phyloP scores from a whole-genome alignment of 2,113 vertebrate genomes.

The Anser cygnoides region DNA sequence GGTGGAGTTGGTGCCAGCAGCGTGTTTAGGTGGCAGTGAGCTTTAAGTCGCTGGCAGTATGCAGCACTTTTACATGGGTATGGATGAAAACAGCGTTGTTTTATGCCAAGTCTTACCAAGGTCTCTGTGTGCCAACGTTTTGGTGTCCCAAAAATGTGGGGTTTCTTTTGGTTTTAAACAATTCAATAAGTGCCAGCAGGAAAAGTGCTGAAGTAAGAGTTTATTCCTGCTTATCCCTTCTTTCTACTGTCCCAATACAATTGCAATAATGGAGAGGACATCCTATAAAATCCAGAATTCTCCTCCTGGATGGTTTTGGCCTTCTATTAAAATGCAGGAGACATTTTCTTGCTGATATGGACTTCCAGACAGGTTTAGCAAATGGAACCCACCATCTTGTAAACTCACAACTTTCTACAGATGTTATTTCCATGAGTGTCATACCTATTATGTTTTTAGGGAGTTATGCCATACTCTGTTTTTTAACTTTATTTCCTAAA shows the following conservation, averaged over 20 bases:
- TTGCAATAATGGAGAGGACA: background rate
- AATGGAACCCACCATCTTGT: background rate
- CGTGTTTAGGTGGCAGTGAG: background rate
- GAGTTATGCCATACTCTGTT: background rate
- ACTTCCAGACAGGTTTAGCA: background rate
- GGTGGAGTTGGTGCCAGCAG: constrained; percentile 11
- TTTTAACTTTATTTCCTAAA: background rate
- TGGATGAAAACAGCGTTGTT: background rate
- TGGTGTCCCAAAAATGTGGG: background rate
- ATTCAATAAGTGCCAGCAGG: background rate
- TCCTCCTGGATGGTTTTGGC: background rate
- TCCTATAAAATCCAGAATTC: background rate
- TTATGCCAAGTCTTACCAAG: background rate
- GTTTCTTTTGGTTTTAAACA: constrained; percentile 29
- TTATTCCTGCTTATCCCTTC: background rate
- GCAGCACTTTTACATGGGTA: background rate
- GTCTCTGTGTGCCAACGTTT: background rate
- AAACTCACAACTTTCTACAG: background rate
- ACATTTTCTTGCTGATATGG: fast-evolving
- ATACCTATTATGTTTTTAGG: background rate
- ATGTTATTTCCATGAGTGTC: fast-evolving
- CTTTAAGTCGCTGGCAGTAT: background rate
- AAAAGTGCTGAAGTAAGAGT: background rate
- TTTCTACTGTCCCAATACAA: background rate
- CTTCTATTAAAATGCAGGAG: background rate